Evolutionary conservation across 2,113 vertebrate species (phyloP).

Genomic region (Tamias sibiricus): DNA sequence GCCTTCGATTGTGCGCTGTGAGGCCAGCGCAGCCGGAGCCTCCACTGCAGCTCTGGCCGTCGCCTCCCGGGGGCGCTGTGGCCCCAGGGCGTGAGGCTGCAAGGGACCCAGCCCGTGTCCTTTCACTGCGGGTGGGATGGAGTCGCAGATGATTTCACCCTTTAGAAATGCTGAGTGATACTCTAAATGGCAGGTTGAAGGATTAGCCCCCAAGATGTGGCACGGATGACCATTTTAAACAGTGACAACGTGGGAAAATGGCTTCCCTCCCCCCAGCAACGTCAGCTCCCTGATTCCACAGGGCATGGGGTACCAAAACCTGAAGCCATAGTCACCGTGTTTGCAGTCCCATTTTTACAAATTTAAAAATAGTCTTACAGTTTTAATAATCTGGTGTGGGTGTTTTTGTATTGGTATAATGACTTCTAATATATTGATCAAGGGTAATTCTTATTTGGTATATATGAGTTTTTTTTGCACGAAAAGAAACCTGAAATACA

Average conservation of each 20-base stretch:
- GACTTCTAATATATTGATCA: slow-evolving; percentile 66
- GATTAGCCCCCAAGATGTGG: slow-evolving; percentile 73
- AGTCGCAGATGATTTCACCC: slow-evolving; percentile 64
- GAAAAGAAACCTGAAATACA: slow-evolving; percentile 50
- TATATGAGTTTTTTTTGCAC: slow-evolving; percentile 49
- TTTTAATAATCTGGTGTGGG: slow-evolving; percentile 57
- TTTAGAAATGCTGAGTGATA: slow-evolving; percentile 70
- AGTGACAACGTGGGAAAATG: slow-evolving; percentile 71
- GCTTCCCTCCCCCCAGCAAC: not conserved
- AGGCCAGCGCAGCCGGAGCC: slow-evolving; percentile 13
- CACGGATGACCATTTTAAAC: slow-evolving; percentile 81
- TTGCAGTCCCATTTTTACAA: slow-evolving; percentile 46
- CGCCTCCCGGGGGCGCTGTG: not conserved
- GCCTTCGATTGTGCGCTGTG: slow-evolving; percentile 78
- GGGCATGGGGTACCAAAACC: slow-evolving; percentile 68
- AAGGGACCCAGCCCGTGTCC: too few relatives aligned
- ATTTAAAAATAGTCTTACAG: slow-evolving; percentile 65
- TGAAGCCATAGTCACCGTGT: slow-evolving; percentile 41
- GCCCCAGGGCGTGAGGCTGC: not conserved
- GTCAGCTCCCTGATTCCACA: slow-evolving; percentile 57
- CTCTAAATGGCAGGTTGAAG: slow-evolving; percentile 84
- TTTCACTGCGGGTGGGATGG: not conserved
- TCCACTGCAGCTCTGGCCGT: not conserved
- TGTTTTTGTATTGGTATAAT: slow-evolving; percentile 67
- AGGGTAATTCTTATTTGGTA: slow-evolving; percentile 43